Base-by-base conservation (phyloP, 2,113 vertebrate species). In the Toxotes jaculatrix region DNA sequence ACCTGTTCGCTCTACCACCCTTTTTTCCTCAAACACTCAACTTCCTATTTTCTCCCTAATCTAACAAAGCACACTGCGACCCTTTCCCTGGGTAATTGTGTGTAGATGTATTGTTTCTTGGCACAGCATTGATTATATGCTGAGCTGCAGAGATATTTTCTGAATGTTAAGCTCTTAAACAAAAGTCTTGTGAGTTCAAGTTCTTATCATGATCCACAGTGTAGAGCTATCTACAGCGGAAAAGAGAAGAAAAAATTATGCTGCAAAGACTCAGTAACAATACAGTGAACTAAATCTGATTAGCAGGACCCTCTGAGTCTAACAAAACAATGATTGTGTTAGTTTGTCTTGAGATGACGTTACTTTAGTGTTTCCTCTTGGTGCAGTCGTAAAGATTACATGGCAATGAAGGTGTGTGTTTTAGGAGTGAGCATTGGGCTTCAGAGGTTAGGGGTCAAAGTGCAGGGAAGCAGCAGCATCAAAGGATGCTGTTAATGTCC, bases 391-490 rank as follows among this genome's bases (percentile, higher is more conserved):
- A 56, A 67, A 62, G 34, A 53, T 80, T 57, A 83, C 59, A 56
- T 59, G 56, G 80, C 40, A 2, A 57, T n/a, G 65, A 51, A 61
- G 59, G 75, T 47, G 45, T 11, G 57, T 42, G 56, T 55, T 32
- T 71, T 0, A 34, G 59, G 49, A 42, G 43, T 75, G 49, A 63
- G 74, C 17, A 2, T 17, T 36, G 67, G 53, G 77, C n/a, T 81
- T 53, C 10, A 75, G 45, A 74, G 31, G 62, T 76, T 17, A 21
- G 34, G 86, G 80, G 59, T 87, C 85, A 91, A 92, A 93, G 92
- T 94, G 91, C 90, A 89, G 83, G 70, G 70, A 53, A 53, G 87
- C 65, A 53, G 87, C 65, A 31, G 62, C 74, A 47, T 79, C 75
- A 17, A 2, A n/a, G 9, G 62, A 65, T 43, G 82, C 75, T 4